A percentile compares a stretch with the other conserved stretches of the same genome.
Conservation (phyloP, 1,140 invertebrate species). For the Manduca sexta region DNA sequence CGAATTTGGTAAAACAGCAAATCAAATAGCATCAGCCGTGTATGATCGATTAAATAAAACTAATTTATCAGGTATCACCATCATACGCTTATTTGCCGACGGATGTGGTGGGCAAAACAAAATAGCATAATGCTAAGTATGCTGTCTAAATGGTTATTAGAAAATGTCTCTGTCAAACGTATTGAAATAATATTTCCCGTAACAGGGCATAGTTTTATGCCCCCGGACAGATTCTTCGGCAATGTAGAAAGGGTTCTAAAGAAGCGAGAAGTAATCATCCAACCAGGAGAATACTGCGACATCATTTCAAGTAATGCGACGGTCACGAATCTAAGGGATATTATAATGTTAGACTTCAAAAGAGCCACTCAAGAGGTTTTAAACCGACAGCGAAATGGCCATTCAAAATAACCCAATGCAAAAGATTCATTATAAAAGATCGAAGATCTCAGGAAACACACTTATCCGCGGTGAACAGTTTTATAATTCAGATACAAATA, state of each 20-base stretch:
- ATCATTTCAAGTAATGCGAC: not conserved
- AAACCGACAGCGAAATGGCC: not conserved
- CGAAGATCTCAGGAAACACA: slow-evolving; percentile 11
- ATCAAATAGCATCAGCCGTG: slow-evolving; percentile 11
- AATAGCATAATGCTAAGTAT: slow-evolving; percentile 6
- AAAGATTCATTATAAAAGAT: too few relatives aligned
- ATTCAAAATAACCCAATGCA: not conserved
- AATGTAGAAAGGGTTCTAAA: slow-evolving; percentile 5
- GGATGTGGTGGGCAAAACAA: slow-evolving; percentile 10
- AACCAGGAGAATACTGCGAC: not conserved
- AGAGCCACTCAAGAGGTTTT: not conserved
- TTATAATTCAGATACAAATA: slow-evolving; percentile 15
- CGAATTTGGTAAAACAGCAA: slow-evolving; percentile 5
- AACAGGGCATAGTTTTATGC: slow-evolving; percentile 6
- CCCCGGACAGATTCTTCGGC: slow-evolving; percentile 2
- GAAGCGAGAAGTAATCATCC: too few relatives aligned
- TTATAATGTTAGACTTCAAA: not conserved
- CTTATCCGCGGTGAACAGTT: slow-evolving; percentile 12
- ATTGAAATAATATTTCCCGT: slow-evolving; percentile 4
- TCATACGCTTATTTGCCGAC: slow-evolving; percentile 3
- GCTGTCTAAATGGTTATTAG: not conserved
- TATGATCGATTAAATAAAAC: slow-evolving; percentile 1
- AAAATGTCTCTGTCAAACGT: not conserved
- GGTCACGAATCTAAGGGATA: not conserved
- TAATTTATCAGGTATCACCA: not conserved